Conservation (phyloP, 2,113 vertebrate genomes). For the Loxodonta africana region DNA sequence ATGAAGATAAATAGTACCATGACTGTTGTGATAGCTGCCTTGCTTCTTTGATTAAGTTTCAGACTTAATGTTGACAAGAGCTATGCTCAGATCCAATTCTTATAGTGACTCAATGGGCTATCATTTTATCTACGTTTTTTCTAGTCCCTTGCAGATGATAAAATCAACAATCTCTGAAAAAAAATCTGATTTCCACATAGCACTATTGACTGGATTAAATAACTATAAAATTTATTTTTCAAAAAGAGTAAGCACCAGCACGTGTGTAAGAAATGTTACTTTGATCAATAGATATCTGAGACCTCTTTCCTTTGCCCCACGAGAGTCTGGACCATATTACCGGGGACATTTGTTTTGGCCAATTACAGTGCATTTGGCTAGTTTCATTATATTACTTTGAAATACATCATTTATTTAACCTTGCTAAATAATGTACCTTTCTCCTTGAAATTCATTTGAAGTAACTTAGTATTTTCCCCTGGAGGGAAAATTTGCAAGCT, state of each 20-base stretch:
- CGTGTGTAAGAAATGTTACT: not conserved
- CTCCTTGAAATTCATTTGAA: not conserved
- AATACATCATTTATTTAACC: not conserved
- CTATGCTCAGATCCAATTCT: not conserved
- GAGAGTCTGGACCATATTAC: not conserved
- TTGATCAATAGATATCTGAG: not conserved
- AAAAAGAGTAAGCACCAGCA: not conserved
- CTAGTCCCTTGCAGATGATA: not conserved
- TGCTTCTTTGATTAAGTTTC: not conserved
- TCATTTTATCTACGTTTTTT: not conserved
- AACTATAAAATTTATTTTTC: conserved; percentile 1
- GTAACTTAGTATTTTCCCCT: not conserved
- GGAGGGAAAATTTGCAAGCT: not conserved
- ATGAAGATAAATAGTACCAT: not conserved
- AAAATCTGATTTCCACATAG: not conserved
- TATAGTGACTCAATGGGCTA: not conserved
- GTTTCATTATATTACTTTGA: not conserved
- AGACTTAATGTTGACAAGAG: not conserved
- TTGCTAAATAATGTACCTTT: conserved; percentile 29
- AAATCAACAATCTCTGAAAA: conserved; percentile 31
- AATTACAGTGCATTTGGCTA: not conserved
- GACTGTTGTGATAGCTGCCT: not conserved
- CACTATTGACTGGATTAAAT: not conserved
- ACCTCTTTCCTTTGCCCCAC: not conserved
- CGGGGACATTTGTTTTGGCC: not conserved